Conservation (phyloP, 2,113 vertebrate genomes). For the Cyanistes caeruleus region DNA sequence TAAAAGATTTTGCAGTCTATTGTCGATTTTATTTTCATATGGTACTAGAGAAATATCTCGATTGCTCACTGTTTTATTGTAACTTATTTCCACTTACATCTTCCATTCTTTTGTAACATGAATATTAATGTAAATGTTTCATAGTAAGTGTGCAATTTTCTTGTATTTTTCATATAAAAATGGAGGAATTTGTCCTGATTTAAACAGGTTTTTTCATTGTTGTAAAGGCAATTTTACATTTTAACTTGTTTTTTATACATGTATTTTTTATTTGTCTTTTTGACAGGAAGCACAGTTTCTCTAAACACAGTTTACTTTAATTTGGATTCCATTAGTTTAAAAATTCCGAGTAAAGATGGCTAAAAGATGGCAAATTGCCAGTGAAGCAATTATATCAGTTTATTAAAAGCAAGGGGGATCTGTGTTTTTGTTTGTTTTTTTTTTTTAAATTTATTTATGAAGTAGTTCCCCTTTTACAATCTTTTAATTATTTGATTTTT, state of each 20-base stretch:
- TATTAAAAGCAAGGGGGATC: background rate
- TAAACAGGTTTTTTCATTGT: background rate
- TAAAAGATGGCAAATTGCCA: background rate
- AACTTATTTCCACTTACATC: background rate
- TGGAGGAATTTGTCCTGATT: background rate
- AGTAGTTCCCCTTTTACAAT: background rate
- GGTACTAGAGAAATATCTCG: background rate
- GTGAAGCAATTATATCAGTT: background rate
- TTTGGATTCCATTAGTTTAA: background rate
- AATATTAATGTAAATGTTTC: background rate
- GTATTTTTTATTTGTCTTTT: background rate
- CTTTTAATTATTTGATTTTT: background rate
- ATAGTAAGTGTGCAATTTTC: background rate
- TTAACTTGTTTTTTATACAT: background rate
- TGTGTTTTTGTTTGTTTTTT: background rate
- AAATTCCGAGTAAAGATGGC: background rate
- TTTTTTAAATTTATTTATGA: rapidly evolving
- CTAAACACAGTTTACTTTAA: background rate
- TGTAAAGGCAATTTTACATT: background rate
- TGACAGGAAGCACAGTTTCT: background rate
- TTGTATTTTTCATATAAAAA: background rate
- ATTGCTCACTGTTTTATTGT: background rate
- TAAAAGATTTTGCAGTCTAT: background rate
- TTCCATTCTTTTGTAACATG: background rate
- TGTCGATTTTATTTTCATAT: background rate